Conservation (phyloP, 2,888 invertebrate species). For the Eulithis testata region DNA sequence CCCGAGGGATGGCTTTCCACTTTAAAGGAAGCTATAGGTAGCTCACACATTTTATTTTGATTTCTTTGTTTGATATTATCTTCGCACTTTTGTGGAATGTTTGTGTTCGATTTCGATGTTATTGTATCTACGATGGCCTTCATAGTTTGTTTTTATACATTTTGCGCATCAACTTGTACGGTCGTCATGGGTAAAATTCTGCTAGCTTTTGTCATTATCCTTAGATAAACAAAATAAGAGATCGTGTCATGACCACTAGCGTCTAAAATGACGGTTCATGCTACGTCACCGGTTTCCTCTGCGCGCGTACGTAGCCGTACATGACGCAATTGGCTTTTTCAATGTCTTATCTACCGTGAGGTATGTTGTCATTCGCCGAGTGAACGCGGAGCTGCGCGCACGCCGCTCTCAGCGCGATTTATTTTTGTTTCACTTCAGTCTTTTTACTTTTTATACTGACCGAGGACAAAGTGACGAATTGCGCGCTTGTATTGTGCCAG, state of each 20-base stretch:
- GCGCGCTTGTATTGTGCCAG: slow-evolving; percentile 74
- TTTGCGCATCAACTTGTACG: slow-evolving; percentile 26
- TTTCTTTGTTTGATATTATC: slow-evolving; percentile 22
- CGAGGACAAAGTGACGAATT: slow-evolving; percentile 80
- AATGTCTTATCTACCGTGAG: slow-evolving; percentile 83
- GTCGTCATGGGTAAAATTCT: slow-evolving; percentile 19
- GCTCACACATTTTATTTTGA: slow-evolving; percentile 17
- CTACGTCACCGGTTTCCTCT: slow-evolving; percentile 81
- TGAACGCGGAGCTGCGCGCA: slow-evolving; percentile 76
- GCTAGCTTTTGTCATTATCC: slow-evolving; percentile 52
- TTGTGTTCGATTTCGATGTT: slow-evolving; percentile 21
- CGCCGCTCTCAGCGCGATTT: slow-evolving; percentile 62
- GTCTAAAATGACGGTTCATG: slow-evolving; percentile 74
- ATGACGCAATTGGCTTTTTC: slow-evolving; percentile 85
- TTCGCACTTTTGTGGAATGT: slow-evolving; percentile 7
- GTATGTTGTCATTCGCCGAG: slow-evolving; percentile 82
- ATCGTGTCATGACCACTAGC: slow-evolving; percentile 65
- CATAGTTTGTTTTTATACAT: slow-evolving; percentile 34
- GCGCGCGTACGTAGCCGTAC: slow-evolving; percentile 80
- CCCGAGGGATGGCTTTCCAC: slow-evolving; percentile 44
- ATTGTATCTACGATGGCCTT: slow-evolving; percentile 24
- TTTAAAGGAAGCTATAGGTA: slow-evolving; percentile 35
- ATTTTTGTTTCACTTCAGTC: slow-evolving; percentile 76
- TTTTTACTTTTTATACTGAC: slow-evolving; percentile 72
- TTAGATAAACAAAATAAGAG: slow-evolving; percentile 60